Conservation (phyloP, 2,113 vertebrate genomes). For the Tichodroma muraria region DNA sequence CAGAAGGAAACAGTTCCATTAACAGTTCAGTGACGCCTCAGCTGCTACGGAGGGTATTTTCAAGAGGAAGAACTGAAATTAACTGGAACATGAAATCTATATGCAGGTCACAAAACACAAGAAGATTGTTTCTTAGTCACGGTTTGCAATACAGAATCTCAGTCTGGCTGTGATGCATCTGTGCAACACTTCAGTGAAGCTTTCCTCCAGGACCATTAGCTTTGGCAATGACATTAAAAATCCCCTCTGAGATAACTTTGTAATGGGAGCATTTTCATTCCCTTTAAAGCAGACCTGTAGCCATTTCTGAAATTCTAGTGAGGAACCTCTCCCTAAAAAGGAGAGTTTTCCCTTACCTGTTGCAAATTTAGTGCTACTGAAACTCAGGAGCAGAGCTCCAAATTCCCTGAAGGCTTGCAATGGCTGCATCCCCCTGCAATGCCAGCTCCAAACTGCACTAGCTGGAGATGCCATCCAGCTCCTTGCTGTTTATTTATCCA, state of each 20-base stretch:
- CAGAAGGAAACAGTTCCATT: background rate
- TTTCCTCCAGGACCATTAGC: background rate
- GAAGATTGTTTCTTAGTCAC: slow-evolving; percentile 1
- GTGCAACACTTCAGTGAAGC: background rate
- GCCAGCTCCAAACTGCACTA: background rate
- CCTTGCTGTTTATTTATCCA: background rate
- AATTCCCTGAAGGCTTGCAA: background rate
- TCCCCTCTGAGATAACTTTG: background rate
- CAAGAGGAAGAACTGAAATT: background rate
- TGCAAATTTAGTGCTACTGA: background rate
- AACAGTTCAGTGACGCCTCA: background rate
- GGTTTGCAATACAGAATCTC: background rate
- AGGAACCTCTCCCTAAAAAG: background rate
- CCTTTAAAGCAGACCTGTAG: background rate
- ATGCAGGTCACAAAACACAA: background rate
- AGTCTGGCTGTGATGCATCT: background rate
- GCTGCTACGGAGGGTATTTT: fast-evolving
- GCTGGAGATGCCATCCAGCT: background rate
- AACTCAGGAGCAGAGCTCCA: background rate
- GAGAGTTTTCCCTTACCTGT: background rate
- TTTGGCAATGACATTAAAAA: background rate
- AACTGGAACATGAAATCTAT: background rate
- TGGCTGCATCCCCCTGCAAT: background rate
- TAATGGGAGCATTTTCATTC: background rate
- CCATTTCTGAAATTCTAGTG: background rate